phyloP scores from a whole-genome alignment of 2,888 invertebrate genomes.

The Panopea generosa region DNA sequence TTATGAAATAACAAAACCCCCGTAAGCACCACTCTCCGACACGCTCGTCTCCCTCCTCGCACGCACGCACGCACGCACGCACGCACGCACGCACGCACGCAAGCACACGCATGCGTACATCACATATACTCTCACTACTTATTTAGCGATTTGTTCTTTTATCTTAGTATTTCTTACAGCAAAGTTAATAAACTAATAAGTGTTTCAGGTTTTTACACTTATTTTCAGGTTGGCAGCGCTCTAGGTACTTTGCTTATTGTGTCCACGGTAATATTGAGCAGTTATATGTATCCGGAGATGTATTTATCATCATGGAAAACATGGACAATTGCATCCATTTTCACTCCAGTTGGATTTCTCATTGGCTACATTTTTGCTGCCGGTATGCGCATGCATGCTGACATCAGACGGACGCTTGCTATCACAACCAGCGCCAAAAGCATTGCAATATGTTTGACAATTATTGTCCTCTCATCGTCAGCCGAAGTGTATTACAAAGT shows the following conservation, averaged over 20 bases:
- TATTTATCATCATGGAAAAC: constrained; percentile 28
- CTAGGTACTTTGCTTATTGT: constrained; percentile 12
- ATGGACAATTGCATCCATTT: constrained; percentile 16
- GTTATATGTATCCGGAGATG: constrained; percentile 34
- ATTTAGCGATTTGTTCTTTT: too few relatives aligned
- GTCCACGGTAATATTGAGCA: constrained; percentile 18
- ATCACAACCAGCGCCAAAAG: constrained; percentile 35
- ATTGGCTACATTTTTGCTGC: constrained; percentile 19
- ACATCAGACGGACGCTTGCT: constrained; percentile 26
- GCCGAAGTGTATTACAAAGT: constrained; percentile 1
- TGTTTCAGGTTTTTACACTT: too few relatives aligned
- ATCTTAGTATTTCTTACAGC: too few relatives aligned
- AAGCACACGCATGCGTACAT: too few relatives aligned
- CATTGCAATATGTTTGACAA: constrained; percentile 30
- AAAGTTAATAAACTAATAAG: too few relatives aligned
- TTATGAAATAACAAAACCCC: too few relatives aligned
- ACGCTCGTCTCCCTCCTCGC: too few relatives aligned
- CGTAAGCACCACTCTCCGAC: too few relatives aligned
- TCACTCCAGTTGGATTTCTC: constrained; percentile 16
- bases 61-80: too few relatives aligned
- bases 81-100: too few relatives aligned
- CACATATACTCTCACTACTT: too few relatives aligned
- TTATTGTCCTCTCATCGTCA: constrained; percentile 20
- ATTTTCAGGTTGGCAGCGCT: constrained; percentile 20
- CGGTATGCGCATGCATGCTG: constrained; percentile 28